Evolutionary conservation across 2,113 vertebrate species (phyloP).

Genomic region (Leucosticte australis): DNA sequence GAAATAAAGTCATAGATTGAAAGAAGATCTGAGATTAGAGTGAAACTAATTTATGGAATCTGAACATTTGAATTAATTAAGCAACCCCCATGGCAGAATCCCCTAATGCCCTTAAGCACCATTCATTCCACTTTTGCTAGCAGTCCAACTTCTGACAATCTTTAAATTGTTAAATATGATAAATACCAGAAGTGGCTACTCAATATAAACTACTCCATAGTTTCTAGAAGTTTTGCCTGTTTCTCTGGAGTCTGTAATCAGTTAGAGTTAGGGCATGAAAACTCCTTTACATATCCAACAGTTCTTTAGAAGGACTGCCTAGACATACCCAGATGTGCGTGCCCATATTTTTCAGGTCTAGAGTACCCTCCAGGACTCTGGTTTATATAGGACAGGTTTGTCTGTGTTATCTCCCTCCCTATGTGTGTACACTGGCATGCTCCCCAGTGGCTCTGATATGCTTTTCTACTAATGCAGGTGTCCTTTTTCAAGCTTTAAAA

Average conservation of each 20-base stretch:
- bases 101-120: neutral
- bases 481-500: neutral
- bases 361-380: neutral
- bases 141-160: neutral
- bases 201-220: neutral
- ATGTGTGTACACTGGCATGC: neutral
- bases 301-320: neutral
- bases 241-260: neutral
- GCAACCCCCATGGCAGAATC: neutral
- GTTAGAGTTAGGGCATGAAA: neutral
- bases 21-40: slow-evolving; percentile 9
- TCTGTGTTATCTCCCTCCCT: neutral
- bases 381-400: neutral
- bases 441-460: neutral
- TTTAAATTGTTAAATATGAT: neutral
- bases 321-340: fast-evolving
- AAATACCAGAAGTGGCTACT: neutral
- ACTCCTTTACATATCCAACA: neutral
- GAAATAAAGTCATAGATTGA: neutral
- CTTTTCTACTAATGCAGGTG: neutral
- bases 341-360: neutral
- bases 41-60: neutral
- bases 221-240: neutral
- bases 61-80: neutral
- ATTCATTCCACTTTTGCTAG: neutral